Evolutionary conservation across 2,797 vertebrate genomes (phyloP), one percentile per base, ranked within the genome.

Genomic region (Phrynocephalus guinanensis): DNA sequence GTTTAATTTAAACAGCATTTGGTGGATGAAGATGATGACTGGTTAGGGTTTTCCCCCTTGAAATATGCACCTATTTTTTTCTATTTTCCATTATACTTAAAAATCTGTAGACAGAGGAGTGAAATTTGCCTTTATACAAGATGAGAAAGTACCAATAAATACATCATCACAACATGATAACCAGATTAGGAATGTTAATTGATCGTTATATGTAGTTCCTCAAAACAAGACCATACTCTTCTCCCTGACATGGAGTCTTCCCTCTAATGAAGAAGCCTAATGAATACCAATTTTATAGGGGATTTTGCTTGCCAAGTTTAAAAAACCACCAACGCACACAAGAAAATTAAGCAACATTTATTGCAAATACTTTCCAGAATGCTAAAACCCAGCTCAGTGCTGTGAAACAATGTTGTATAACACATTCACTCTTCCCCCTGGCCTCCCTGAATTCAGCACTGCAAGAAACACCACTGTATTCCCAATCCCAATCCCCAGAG

Each of bases 401-500:
- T 1, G 22, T 3, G 38, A 60, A 33, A 28, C 56, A 84, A 72
- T 79, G 18, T 72, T 0, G 0, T 71, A n/a, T 15, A 85, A 88
- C 75, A 22, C 28, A 71, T 18, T 85, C 22, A 79, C 24, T 80
- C 50, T 28, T 0, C 71, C 50, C 88, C 92, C 81, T 83, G 92
- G 52, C 84, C 90, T 85, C 94, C 66, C 95, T 68, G 0, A 82
- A 1, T 13, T 66, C 96, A 99, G 99, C 98, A 99, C 96, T 99
- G 99, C 96, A 98, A 98, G 92, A 98, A 98, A 63, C 99, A 99
- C 88, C 93, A 97, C 92, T 99, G 99, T 48, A 97, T 99, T 92
- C 95, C n/a, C n/a, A n/a, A n/a, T n/a, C n/a, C n/a, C n/a, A n/a
- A n/a, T n/a, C n/a, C 96, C 93, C 52, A 99, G 97, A 95, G 99